phyloP scores from a whole-genome alignment of 2,888 invertebrate species.

The Anodontia alba region DNA sequence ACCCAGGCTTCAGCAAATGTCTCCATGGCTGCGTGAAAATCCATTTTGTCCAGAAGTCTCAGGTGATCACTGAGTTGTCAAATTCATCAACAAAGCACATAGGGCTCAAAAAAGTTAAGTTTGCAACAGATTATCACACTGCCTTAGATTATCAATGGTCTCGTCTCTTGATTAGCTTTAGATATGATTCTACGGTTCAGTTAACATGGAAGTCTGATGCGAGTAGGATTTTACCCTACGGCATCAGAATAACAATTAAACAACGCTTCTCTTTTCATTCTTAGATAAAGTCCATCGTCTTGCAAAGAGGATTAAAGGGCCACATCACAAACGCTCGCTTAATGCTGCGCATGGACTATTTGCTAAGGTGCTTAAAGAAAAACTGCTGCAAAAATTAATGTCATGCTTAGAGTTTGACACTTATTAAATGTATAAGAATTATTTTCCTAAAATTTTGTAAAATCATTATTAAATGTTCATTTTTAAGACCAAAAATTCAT shows the following conservation, averaged over 20 bases:
- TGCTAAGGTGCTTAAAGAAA: conserved; percentile 30
- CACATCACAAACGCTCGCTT: conserved; percentile 52
- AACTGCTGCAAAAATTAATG: background rate
- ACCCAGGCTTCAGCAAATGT: conserved; percentile 99
- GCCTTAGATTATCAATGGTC: background rate
- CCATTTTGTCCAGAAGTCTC: conserved; percentile 88
- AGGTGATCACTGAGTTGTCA: conserved; percentile 29
- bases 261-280: conserved; percentile 70
- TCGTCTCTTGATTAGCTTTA: background rate
- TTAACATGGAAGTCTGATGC: conserved; percentile 13
- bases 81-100: conserved; percentile 14
- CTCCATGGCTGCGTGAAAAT: conserved; percentile 99
- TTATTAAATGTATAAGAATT: background rate
- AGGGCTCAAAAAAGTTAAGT: background rate
- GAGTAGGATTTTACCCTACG: conserved; percentile 35
- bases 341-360: conserved; percentile 30
- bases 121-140: conserved; percentile 32
- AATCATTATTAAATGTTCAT: no score
- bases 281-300: conserved; percentile 75
- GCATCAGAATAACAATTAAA: conserved; percentile 58
- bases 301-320: conserved; percentile 80
- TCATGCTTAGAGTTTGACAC: background rate
- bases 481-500: background rate
- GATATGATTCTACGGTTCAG: background rate
- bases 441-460: no score